Evolutionary conservation across 2,797 vertebrate genomes (phyloP).

Genomic region (Ctenosaura bakeri): DNA sequence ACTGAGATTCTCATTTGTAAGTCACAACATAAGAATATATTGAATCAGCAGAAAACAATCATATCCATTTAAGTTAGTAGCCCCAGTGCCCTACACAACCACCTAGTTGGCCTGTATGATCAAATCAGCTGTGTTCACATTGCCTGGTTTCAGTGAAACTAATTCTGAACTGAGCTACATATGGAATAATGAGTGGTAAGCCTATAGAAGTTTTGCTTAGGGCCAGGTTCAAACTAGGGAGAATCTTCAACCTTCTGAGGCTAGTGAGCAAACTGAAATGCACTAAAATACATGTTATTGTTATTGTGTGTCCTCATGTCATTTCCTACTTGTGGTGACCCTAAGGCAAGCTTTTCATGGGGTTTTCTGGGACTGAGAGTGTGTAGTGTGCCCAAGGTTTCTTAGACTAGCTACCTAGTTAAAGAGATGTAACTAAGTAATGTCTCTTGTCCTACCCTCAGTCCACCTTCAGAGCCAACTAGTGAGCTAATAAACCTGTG

Average conservation of each 20-base stretch:
- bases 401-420: not conserved
- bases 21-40: too few relatives aligned
- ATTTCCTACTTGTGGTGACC: too few relatives aligned
- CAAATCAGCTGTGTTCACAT: not conserved
- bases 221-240: not conserved
- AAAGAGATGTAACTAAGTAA: not conserved
- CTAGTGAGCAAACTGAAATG: not conserved
- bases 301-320: too few relatives aligned
- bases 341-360: too few relatives aligned
- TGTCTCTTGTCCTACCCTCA: not conserved
- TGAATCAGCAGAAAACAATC: too few relatives aligned
- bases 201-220: slow-evolving; percentile 28
- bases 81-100: not conserved
- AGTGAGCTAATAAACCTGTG: too few relatives aligned
- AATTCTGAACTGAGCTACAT: not conserved
- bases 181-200: not conserved
- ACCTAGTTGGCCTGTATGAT: not conserved
- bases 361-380: too few relatives aligned
- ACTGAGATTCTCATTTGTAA: too few relatives aligned
- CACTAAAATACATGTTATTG: not conserved
- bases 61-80: not conserved
- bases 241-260: not conserved
- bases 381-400: too few relatives aligned
- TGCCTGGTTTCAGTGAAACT: not conserved
- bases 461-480: too few relatives aligned